phyloP scores from a whole-genome alignment of 2,797 vertebrate genomes.

The Enteromius mattozi region DNA sequence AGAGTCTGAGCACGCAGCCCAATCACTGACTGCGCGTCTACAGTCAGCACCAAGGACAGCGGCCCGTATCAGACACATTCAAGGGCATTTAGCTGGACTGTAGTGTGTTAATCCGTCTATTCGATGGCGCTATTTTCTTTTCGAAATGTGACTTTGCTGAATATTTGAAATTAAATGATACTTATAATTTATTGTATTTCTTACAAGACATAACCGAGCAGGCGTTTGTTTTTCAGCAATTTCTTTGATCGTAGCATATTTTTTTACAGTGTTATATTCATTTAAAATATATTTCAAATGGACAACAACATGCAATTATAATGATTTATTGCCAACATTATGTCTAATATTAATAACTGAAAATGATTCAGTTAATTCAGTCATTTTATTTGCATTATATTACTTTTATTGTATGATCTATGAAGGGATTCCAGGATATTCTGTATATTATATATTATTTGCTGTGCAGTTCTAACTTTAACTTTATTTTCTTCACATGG shows the following conservation, averaged over 20 bases:
- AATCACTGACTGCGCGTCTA: conserved; percentile 7
- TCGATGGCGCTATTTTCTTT: not conserved
- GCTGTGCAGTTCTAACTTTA: conserved; percentile 3
- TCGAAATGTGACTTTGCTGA: not conserved
- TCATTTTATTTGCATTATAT: not conserved
- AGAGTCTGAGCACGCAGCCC: conserved; percentile 13
- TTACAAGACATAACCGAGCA: not conserved
- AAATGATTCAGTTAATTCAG: too few relatives aligned
- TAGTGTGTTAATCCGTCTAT: not conserved
- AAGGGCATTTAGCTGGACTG: conserved; percentile 19
- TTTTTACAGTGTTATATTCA: not conserved
- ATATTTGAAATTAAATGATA: not conserved
- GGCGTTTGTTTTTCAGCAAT: not conserved
- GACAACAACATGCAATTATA: not conserved
- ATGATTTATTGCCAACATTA: not conserved
- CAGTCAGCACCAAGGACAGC: conserved; percentile 55
- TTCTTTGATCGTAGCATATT: not conserved
- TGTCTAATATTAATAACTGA: not conserved
- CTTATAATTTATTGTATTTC: not conserved
- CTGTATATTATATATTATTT: conserved; percentile 14
- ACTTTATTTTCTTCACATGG: not conserved
- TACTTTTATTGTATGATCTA: conserved; percentile 14
- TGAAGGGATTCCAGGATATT: not conserved
- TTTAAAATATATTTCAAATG: not conserved
- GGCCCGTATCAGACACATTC: not conserved